Conservation (phyloP, 2,113 vertebrate genomes). For the Haplotaxodon microlepis region DNA sequence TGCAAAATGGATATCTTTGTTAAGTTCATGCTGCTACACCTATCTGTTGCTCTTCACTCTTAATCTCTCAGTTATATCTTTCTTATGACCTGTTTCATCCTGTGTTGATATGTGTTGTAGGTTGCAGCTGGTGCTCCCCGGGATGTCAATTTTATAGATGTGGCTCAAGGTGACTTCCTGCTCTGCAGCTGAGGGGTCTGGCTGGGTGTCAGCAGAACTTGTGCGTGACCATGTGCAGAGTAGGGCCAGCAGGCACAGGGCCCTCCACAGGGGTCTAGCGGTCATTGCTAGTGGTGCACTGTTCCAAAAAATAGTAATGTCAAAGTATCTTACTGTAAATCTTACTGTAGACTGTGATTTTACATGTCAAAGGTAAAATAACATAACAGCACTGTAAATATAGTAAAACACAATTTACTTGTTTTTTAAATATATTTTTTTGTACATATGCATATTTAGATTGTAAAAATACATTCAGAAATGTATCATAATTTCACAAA, state of each 20-base stretch:
- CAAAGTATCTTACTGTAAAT: no score
- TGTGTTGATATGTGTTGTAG: constrained; percentile 58
- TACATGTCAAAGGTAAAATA: no score
- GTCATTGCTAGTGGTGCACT: constrained; percentile 49
- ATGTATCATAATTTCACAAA: no score
- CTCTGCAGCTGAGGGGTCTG: constrained; percentile 9
- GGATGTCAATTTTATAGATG: constrained; percentile 78
- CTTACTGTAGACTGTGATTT: no score
- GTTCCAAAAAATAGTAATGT: no score
- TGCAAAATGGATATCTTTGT: not conserved
- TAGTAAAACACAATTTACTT: no score
- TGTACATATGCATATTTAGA: no score
- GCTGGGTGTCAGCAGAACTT: constrained; percentile 33
- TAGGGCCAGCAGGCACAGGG: constrained; percentile 45
- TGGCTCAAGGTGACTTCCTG: constrained; percentile 81
- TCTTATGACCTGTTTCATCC: constrained; percentile 49
- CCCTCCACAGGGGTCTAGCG: constrained; percentile 24
- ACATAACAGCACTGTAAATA: no score
- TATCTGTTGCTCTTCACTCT: not conserved
- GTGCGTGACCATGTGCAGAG: constrained; percentile 36
- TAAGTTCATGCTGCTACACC: not conserved
- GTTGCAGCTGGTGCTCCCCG: constrained; percentile 68
- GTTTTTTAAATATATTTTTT: no score
- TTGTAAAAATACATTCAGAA: no score
- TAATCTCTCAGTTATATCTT: not conserved